Percentiles rank a stretch among this genome's conserved stretches.
These are phyloP conservation scores for Gryllus bimaculatus DNA, from an alignment of 1,140 invertebrate genomes.

Conservation along the genomic window DNA sequence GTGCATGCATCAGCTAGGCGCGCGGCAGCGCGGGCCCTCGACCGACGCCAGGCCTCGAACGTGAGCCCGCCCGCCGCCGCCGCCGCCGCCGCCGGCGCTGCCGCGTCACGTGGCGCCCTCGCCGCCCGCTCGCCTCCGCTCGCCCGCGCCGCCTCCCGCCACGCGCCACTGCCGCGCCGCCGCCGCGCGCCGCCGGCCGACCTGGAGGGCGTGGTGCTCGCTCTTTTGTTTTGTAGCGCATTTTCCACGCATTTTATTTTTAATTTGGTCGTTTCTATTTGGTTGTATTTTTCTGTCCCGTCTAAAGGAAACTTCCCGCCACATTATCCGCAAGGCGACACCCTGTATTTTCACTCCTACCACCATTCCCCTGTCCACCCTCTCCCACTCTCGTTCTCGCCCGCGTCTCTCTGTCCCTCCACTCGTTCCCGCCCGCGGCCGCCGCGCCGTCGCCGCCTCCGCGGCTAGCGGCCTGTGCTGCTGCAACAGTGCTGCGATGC, in stretches of 20 bases:
- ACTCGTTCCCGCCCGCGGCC: background rate
- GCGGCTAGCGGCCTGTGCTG: background rate
- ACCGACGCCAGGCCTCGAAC: no score
- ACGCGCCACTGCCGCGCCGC: no score
- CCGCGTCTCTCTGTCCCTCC: background rate
- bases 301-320: background rate
- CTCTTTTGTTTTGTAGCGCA: background rate
- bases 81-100: no score
- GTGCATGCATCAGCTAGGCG: no score
- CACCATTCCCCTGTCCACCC: background rate
- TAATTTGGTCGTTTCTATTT: background rate
- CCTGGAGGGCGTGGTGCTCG: background rate
- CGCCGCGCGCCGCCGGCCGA: background rate
- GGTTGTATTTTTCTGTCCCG: background rate
- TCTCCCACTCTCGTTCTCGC: background rate
- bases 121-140: no score
- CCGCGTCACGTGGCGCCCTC: background rate
- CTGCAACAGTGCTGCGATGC: background rate
- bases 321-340: background rate
- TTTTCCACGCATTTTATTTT: background rate
- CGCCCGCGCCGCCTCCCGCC: no score
- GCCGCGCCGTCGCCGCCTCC: background rate
- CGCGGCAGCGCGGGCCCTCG: no score
- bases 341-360: conserved; percentile 1
- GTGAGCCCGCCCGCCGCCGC: no score